Evolutionary conservation across 2,888 invertebrate genomes (phyloP), one percentile per base, ranked within the genome.

Genomic region (Odontocolon sp.): DNA sequence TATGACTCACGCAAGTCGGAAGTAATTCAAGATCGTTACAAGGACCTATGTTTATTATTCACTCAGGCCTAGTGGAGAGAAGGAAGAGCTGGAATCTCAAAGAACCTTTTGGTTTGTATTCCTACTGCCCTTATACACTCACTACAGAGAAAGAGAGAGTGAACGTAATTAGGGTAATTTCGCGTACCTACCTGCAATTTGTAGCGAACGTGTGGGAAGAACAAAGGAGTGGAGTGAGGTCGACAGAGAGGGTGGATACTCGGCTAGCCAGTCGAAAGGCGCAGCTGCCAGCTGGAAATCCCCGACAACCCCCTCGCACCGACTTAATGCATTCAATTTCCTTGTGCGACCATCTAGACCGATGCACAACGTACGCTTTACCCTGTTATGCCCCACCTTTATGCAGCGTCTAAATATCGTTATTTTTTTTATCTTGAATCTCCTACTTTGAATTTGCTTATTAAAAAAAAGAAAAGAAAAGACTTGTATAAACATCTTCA

Each of bases 271-370:
- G 28, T 36, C 61, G 36, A 11, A 14, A 6, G 26, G 21, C 72
- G 64, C 78, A 77, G 76, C 64, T 76, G 80, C 74, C 78, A 78
- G 66, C 64, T 74, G 54, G 71, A 50, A 78, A 74, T 50, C 36
- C 50, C 45, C 59, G 45, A 50, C 67, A 59, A 61, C 71, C 64
- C 74, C 56, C 52, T 6, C 28, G 1, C n/a, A 6, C 28, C 26
- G 3, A 28, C 11, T 77, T 82, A 83, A 82, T 79, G 77, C 67
- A 84, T 84, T 84, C 70, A 81, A 82, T 83, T 83, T 79, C 80
- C 74, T 66, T 57, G 40, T 63, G 50, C 63, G 31, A 52, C 54
- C n/a, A 26, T 31, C 18, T 54, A 16, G 1, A 9, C 16, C 8
- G 11, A 61, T 61, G 14, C 8, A 50, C 4, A 63, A 21, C 8